Conservation (phyloP, 2,797 vertebrate genomes). For the Lateolabrax maculatus region DNA sequence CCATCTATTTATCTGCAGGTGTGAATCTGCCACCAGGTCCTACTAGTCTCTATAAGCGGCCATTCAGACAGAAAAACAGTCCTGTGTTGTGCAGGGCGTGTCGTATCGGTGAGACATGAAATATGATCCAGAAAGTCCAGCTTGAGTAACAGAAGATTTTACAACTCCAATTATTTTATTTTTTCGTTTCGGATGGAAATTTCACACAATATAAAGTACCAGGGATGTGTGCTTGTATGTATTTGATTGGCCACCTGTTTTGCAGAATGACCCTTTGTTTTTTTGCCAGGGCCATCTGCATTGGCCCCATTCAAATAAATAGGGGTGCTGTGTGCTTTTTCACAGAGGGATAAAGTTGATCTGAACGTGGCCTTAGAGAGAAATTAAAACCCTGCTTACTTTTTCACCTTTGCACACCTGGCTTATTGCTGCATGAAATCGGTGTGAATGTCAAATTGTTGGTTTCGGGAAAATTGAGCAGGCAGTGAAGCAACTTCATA, state of each 20-base stretch:
- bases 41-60: neutral
- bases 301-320: neutral
- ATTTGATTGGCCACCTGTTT: neutral
- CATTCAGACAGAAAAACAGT: neutral
- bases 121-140: neutral
- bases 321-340: neutral
- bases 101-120: slow-evolving; percentile 9
- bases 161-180: neutral
- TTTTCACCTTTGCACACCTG: neutral
- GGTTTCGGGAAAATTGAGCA: neutral
- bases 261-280: neutral
- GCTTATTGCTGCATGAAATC: neutral
- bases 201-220: neutral
- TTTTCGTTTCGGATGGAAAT: neutral
- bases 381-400: neutral
- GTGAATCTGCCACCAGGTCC: slow-evolving; percentile 26
- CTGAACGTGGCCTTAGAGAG: neutral
- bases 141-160: neutral
- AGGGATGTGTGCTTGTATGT: neutral
- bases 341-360: neutral
- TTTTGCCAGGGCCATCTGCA: neutral
- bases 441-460: neutral
- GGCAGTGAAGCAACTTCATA: neutral
- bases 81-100: neutral
- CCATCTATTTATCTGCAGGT: slow-evolving; percentile 54